Evolutionary conservation across 1,140 invertebrate genomes (phyloP).

Genomic region (Drosophila sechellia): DNA sequence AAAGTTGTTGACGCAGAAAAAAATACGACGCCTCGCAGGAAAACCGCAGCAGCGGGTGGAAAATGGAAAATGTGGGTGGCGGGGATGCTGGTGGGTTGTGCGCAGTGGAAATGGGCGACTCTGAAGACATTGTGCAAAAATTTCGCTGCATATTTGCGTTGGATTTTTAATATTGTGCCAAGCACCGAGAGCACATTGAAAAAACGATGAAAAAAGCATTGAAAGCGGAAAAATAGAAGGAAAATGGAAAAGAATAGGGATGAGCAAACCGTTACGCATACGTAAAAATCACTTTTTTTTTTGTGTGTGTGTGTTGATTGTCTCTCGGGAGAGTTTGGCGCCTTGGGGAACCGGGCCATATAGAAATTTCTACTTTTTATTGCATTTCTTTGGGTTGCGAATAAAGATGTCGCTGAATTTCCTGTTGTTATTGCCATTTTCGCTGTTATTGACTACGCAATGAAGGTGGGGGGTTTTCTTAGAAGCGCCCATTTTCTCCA

Average conservation of each 20-base stretch:
- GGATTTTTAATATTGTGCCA: constrained; percentile 81
- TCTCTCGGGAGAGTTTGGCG: constrained; percentile 40
- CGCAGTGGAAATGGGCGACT: background rate
- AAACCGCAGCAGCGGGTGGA: constrained; percentile 29
- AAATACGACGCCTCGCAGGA: constrained; percentile 9
- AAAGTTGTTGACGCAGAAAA: constrained; percentile 62
- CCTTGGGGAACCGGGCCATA: constrained; percentile 25
- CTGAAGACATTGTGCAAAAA: constrained; percentile 60
- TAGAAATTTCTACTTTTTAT: constrained; percentile 56
- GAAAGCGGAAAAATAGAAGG: background rate
- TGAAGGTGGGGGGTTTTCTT: constrained; percentile 8
- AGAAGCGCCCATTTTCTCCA: no score
- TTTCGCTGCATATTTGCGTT: constrained; percentile 74
- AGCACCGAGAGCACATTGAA: constrained; percentile 44
- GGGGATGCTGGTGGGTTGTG: background rate
- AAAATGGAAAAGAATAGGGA: constrained; percentile 27
- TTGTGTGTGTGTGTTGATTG: constrained; percentile 47
- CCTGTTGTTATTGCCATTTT: constrained; percentile 18
- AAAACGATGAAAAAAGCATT: constrained; percentile 1
- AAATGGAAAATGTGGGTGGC: constrained; percentile 5
- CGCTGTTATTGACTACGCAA: constrained; percentile 47
- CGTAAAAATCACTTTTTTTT: constrained; percentile 67
- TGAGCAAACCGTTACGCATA: constrained; percentile 69
- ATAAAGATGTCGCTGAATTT: constrained; percentile 52
- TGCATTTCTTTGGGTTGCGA: constrained; percentile 59